Percentiles rank a stretch among this genome's conserved stretches.
Evolutionary conservation across 2,113 vertebrate species (phyloP).

Genomic region (Climacteris rufus): DNA sequence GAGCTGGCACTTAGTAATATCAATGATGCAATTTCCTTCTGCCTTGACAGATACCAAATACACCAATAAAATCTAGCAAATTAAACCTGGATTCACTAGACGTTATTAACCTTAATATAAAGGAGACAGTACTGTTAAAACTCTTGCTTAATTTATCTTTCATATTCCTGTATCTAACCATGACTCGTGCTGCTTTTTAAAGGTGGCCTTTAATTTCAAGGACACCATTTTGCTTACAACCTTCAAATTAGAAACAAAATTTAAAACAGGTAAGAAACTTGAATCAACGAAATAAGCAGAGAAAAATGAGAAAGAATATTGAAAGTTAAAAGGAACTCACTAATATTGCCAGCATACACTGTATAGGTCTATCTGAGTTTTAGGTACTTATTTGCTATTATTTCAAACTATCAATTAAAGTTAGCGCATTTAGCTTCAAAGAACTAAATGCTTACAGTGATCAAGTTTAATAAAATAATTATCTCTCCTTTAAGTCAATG

Average conservation of each 20-base stretch:
- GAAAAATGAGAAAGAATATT: neutral
- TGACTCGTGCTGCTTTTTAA: neutral
- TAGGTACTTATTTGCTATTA: neutral
- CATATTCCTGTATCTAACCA: neutral
- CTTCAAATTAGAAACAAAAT: neutral
- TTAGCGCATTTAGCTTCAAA: neutral
- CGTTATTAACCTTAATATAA: neutral
- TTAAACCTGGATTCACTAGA: neutral
- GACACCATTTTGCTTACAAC: neutral
- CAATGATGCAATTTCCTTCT: neutral
- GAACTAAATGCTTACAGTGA: neutral
- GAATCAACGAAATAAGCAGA: neutral
- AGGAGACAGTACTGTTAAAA: neutral
- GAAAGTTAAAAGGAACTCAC: neutral
- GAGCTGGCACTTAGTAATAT: neutral
- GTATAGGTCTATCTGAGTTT: neutral
- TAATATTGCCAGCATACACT: neutral
- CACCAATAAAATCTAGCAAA: constrained; percentile 1
- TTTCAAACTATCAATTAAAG: neutral
- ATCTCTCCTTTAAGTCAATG: neutral
- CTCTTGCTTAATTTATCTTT: neutral
- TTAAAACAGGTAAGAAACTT: neutral
- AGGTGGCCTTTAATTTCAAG: neutral
- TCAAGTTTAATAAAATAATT: neutral
- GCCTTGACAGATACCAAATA: neutral